A percentile compares a stretch with the other conserved stretches of the same genome.
Conservation (phyloP, 2,888 invertebrate genomes). For the Macaria notata region DNA sequence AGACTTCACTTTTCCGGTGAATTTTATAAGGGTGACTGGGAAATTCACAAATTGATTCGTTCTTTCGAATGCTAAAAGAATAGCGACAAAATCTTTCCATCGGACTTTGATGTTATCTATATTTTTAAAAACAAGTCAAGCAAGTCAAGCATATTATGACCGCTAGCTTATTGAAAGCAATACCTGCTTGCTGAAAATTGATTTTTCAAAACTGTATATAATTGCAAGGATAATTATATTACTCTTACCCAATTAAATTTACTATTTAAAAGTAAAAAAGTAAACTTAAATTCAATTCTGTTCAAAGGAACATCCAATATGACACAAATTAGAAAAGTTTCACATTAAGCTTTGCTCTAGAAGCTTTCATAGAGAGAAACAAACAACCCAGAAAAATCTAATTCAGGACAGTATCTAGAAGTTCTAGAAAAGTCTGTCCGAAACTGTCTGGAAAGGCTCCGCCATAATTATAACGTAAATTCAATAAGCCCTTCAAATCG, state of each 20-base stretch:
- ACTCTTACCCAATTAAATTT: no score
- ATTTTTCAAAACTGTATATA: no score
- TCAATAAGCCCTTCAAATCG: conserved; percentile 18
- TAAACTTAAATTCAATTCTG: neutral
- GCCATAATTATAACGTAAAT: conserved; percentile 12
- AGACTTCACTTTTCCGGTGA: conserved; percentile 17
- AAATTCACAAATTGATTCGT: conserved; percentile 29
- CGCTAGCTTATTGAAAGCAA: no score
- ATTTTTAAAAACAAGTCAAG: neutral
- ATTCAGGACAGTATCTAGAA: neutral
- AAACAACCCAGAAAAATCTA: conserved; percentile 1
- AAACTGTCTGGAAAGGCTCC: conserved; percentile 15
- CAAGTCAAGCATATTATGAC: no score
- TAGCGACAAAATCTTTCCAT: conserved; percentile 13
- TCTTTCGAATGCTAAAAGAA: conserved; percentile 24
- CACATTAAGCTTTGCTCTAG: no score
- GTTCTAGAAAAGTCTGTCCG: conserved; percentile 5
- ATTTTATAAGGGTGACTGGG: conserved; percentile 29
- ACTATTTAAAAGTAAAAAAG: no score
- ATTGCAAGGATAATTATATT: no score
- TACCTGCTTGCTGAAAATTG: no score
- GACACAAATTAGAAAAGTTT: no score
- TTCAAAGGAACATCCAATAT: neutral
- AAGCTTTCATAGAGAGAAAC: no score
- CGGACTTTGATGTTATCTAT: neutral